Conservation (phyloP, 2,113 vertebrate genomes). For the Felis catus region F.catus_Fca126_mat1.0 CM031426.1:38904501-38905000, state of each 20-base stretch:
- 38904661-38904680: not conserved
- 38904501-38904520: not conserved
- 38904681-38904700: not conserved
- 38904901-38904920: not conserved
- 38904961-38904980: not conserved
- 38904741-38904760: not conserved
- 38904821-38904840: not conserved
- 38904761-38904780: not conserved
- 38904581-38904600: not conserved
- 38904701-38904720: not conserved
- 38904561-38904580: not conserved
- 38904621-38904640: not conserved
- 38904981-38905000: not conserved
- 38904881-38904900: not conserved
- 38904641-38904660: not conserved
- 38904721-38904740: not conserved
- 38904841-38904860: not conserved
- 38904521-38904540: not conserved
- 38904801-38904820: not conserved
- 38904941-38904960: not conserved
- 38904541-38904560: not conserved
- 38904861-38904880: not conserved
- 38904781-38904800: not conserved
- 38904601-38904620: no score
- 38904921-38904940: not conserved